These are phyloP conservation scores for Lasioglossum figueresi DNA, from an alignment of 2,888 invertebrate species.

Conservation along the genomic window DNA sequence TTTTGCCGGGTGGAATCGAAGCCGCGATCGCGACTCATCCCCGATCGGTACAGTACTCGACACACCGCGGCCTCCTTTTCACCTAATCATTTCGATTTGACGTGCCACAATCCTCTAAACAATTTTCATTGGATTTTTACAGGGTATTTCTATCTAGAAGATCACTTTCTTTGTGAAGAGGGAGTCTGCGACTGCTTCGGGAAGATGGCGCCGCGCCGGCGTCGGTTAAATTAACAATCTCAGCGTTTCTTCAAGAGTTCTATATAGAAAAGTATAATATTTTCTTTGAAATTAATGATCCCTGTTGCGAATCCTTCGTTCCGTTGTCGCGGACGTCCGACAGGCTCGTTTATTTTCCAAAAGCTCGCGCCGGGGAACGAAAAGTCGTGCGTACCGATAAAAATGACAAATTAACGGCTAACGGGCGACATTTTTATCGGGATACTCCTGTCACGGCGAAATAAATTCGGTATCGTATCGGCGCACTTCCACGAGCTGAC, in stretches of 20 bases:
- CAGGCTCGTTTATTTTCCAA: not conserved
- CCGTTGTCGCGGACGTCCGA: not conserved
- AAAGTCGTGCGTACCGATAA: slow-evolving; percentile 27
- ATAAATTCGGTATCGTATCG: slow-evolving; percentile 48
- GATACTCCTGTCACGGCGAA: not conserved
- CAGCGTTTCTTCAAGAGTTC: not conserved
- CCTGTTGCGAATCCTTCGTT: not conserved
- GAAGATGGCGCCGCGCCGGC: not conserved
- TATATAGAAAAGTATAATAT: not conserved
- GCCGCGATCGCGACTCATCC: slow-evolving; percentile 46
- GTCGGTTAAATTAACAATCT: not conserved
- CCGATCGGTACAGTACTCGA: slow-evolving; percentile 24
- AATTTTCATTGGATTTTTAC: not conserved
- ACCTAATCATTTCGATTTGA: not conserved
- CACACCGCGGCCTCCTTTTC: slow-evolving; percentile 39
- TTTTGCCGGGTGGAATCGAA: slow-evolving; percentile 58
- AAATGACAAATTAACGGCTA: slow-evolving; percentile 35
- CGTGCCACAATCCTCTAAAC: not conserved
- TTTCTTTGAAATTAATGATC: not conserved
- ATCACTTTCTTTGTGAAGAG: not conserved
- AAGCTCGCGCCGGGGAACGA: not conserved
- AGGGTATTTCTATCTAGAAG: not conserved
- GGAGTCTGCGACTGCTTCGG: not conserved
- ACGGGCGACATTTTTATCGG: slow-evolving; percentile 28
- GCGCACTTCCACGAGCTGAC: slow-evolving; percentile 12